These are phyloP conservation scores for Hydrophis major DNA, from an alignment of 2,797 vertebrate genomes.

Conservation along the genomic window DNA sequence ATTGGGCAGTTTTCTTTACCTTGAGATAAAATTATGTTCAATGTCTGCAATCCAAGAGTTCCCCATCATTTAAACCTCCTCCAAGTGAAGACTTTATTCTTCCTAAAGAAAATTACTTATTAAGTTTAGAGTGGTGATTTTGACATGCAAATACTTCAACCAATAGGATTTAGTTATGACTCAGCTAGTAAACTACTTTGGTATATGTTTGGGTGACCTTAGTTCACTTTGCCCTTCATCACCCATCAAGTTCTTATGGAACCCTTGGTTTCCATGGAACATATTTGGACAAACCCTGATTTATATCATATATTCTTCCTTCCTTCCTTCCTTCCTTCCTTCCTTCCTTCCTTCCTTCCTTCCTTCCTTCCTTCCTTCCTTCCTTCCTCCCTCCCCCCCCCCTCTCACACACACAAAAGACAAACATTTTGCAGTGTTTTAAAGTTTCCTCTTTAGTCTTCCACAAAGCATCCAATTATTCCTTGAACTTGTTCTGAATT, in stretches of 20 bases:
- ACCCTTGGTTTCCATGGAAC: neutral
- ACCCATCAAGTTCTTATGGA: neutral
- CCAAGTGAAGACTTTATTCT: neutral
- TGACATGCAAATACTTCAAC: neutral
- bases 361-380: neutral
- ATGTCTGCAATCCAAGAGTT: neutral
- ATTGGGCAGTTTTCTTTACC: slow-evolving; percentile 38
- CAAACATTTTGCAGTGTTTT: neutral
- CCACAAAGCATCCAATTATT: neutral
- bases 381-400: neutral
- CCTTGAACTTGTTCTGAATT: neutral
- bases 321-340: too few relatives aligned
- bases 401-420: neutral
- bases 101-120: neutral
- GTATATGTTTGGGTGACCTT: neutral
- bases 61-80: too few relatives aligned
- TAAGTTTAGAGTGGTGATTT: neutral
- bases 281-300: neutral
- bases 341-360: neutral
- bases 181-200: neutral
- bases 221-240: neutral
- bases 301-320: neutral
- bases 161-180: neutral
- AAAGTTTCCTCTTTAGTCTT: neutral
- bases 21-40: slow-evolving; percentile 7